A percentile compares a stretch with the other conserved stretches of the same genome.
Evolutionary conservation across 2,888 invertebrate species (phyloP).

Genomic region (Acanthosoma haemorrhoidale): DNA sequence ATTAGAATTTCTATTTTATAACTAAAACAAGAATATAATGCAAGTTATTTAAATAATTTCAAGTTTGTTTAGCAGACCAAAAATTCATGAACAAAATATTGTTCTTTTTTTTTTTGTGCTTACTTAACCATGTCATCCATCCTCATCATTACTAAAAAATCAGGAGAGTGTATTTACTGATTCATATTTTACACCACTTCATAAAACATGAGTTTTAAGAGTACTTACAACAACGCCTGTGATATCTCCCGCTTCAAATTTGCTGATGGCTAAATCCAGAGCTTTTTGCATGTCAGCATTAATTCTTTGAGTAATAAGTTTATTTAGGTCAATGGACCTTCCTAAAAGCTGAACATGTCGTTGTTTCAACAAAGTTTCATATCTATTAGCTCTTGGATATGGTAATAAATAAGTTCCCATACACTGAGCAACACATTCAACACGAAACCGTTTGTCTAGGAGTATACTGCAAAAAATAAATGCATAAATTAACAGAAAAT

Average conservation of each 20-base stretch:
- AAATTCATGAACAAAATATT: no score
- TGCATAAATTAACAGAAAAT: not conserved
- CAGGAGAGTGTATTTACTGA: no score
- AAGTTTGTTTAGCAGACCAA: no score
- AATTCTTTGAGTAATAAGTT: conserved; percentile 87
- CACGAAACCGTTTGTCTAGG: conserved; percentile 92
- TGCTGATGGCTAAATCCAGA: conserved; percentile 88
- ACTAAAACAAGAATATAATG: no score
- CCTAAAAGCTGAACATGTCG: conserved; percentile 92
- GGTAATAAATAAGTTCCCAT: conserved; percentile 78
- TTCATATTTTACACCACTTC: no score
- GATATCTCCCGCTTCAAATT: conserved; percentile 94
- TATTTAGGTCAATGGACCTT: conserved; percentile 90
- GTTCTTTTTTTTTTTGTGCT: no score
- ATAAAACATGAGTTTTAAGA: not conserved
- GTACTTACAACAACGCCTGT: conserved; percentile 83
- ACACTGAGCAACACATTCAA: conserved; percentile 73
- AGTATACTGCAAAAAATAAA: conserved; percentile 65
- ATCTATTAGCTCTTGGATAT: conserved; percentile 85
- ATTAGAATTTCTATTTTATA: no score
- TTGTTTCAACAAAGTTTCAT: conserved; percentile 90
- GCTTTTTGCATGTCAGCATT: conserved; percentile 95
- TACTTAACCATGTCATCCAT: no score
- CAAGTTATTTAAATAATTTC: no score
- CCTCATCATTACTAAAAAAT: no score